Base-by-base conservation (phyloP, 1,140 invertebrate genomes). In the Drosophila tani region DNA sequence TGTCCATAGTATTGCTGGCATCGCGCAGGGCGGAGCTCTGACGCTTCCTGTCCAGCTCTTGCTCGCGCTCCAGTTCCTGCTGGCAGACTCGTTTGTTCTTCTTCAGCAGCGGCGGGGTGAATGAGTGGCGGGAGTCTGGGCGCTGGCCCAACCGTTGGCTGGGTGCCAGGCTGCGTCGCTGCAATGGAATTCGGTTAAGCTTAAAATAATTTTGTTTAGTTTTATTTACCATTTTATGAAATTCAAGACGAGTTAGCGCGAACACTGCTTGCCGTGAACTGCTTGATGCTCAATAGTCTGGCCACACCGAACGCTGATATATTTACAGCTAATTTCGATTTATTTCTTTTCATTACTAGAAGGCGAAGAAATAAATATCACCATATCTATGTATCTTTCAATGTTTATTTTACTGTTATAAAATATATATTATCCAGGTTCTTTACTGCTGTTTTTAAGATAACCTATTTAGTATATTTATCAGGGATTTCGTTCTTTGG, bases 141-240 rank as follows among this genome's bases (percentile, higher is more conserved):
- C 56, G 50, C 40, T 50, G 60, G 15, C 73, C 68, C n/a, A 69
- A 19, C 27, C 77, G 71, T 75, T 92, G 91, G 40, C 91, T 92
- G 2, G 91, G 91, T 8, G 91, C 91, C 45, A 92, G 58, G 58
- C 91, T 92, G 46, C 91, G 91, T 3, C 91, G 68, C 91, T 92
- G 19, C 3, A 58, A 40, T 1, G 19, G 14, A 6, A 51, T 19
- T 40, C 2, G 2, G 8, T n/a, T 35, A 15, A 17, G 6, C 11
- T 14, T 5, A 9, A 38, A 49, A 56, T 24, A 29, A 2, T 24
- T 2, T 5, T 7, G 1, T 24, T 17, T 9, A 1, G 24, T 8
- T 41, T 19, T 59, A 50, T 21, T 77, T 77, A 87, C 83, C 83
- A 87, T 87, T 81, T 73, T 63, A 1, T 19, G 9, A 69, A 55